A percentile compares a stretch with the other conserved stretches of the same genome.
These are phyloP conservation scores for Harpalus rubripes DNA, from an alignment of 2,888 invertebrate genomes.

Conservation along the genomic window DNA sequence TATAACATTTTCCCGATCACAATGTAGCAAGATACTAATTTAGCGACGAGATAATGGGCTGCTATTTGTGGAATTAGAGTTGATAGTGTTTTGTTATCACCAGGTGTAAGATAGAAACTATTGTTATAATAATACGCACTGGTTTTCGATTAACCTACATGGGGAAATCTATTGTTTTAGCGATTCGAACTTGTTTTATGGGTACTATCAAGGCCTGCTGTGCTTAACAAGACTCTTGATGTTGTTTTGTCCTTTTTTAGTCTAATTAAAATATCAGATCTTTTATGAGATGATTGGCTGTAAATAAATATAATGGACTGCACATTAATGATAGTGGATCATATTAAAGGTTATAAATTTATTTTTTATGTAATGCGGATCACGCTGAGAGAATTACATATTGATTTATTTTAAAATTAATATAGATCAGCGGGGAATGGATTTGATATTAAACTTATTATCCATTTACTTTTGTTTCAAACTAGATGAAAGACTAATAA, in stretches of 20 bases:
- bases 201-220: constrained; percentile 32
- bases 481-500: too few species aligned
- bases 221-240: constrained; percentile 39
- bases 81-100: constrained; percentile 46
- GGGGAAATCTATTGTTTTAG: constrained; percentile 39
- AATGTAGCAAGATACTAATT: constrained; percentile 30
- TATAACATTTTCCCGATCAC: constrained; percentile 31
- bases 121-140: constrained; percentile 35
- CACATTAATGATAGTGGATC: constrained; percentile 11
- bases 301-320: constrained; percentile 42
- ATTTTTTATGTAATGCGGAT: constrained; percentile 9
- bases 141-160: constrained; percentile 48
- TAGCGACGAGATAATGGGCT: constrained; percentile 14
- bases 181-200: constrained; percentile 42
- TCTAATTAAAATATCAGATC: constrained; percentile 40
- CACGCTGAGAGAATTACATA: background rate
- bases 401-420: constrained; percentile 36
- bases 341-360: constrained; percentile 29
- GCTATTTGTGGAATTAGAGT: constrained; percentile 31
- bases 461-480: too few species aligned
- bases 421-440: constrained; percentile 6
- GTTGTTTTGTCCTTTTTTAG: background rate
- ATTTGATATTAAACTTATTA: constrained; percentile 5
- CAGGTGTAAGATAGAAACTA: constrained; percentile 42
- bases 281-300: constrained; percentile 9